phyloP scores from a whole-genome alignment of 2,888 invertebrate genomes.

The Ectemnius lituratus region DNA sequence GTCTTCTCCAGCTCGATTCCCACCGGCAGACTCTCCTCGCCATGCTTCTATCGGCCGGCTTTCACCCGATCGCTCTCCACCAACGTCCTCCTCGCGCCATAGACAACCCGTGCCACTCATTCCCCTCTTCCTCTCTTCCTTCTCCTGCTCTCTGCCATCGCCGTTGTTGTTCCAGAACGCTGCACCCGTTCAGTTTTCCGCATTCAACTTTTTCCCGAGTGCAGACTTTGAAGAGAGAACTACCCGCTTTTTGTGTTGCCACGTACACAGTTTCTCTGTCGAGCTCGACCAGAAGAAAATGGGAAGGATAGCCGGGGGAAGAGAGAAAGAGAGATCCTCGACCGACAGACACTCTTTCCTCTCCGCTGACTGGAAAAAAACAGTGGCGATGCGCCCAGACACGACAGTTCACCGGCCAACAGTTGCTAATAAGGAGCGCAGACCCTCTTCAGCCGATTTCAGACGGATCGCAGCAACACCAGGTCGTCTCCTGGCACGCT shows the following conservation, averaged over 20 bases:
- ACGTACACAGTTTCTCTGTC: too few species aligned
- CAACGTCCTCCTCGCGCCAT: conserved; percentile 11
- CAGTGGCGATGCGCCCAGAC: conserved; percentile 40
- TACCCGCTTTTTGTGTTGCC: too few species aligned
- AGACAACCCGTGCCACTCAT: conserved; percentile 22
- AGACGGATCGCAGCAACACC: conserved; percentile 18
- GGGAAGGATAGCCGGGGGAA: not conserved
- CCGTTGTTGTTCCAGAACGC: conserved; percentile 54
- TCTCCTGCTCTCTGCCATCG: conserved; percentile 27
- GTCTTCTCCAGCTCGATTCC: conserved; percentile 53
- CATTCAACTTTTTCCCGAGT: conserved; percentile 40
- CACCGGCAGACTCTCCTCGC: not conserved
- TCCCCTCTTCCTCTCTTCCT: conserved; percentile 39
- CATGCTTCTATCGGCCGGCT: conserved; percentile 24
- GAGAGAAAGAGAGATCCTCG: not conserved
- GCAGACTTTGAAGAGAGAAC: conserved; percentile 22
- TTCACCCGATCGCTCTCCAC: conserved; percentile 29
- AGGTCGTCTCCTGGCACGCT: conserved; percentile 35
- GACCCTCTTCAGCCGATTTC: conserved; percentile 37
- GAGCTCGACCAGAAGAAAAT: conserved; percentile 9
- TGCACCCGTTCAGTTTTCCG: conserved; percentile 54
- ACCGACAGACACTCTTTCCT: too few species aligned
- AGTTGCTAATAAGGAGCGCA: conserved; percentile 60
- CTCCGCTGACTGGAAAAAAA: conserved; percentile 7
- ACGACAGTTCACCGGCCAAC: conserved; percentile 44